A percentile compares a stretch with the other conserved stretches of the same genome.
Evolutionary conservation across 2,113 vertebrate genomes (phyloP).

Genomic region (Tyrannus savana): DNA sequence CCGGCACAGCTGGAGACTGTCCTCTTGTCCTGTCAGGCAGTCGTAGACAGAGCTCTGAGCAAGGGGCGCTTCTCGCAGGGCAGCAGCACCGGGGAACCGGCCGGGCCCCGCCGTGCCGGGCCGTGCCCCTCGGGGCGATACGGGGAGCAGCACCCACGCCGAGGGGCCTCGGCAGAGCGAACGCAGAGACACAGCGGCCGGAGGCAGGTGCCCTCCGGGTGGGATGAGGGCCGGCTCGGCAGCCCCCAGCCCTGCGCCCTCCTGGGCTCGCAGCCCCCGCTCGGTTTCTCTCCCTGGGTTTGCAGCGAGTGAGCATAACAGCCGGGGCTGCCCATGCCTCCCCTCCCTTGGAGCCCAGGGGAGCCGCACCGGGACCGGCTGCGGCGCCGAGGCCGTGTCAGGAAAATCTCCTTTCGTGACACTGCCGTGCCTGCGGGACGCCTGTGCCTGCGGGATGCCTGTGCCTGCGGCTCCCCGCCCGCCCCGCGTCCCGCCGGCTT

Average conservation of each 20-base stretch:
- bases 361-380: fast-evolving
- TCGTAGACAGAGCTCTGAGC: neutral
- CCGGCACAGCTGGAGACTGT: neutral
- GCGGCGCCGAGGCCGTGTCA: neutral
- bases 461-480: neutral
- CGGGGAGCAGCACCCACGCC: neutral
- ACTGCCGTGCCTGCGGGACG: too few species aligned
- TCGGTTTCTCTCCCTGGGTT: neutral
- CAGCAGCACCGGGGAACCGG: fast-evolving
- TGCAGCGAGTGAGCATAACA: neutral
- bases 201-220: neutral
- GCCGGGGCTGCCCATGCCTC: neutral
- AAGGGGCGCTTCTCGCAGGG: neutral
- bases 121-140: neutral
- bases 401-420: too few species aligned
- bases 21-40: neutral
- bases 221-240: neutral
- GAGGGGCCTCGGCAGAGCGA: too few species aligned
- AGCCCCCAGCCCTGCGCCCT: neutral
- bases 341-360: neutral
- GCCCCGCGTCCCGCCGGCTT: neutral
- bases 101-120: fast-evolving
- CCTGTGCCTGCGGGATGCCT: too few species aligned
- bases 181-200: neutral
- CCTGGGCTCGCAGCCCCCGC: neutral